These are phyloP conservation scores for Phyllostomus hastatus DNA, from an alignment of 2,113 vertebrate species.

Conservation along the genomic window DNA sequence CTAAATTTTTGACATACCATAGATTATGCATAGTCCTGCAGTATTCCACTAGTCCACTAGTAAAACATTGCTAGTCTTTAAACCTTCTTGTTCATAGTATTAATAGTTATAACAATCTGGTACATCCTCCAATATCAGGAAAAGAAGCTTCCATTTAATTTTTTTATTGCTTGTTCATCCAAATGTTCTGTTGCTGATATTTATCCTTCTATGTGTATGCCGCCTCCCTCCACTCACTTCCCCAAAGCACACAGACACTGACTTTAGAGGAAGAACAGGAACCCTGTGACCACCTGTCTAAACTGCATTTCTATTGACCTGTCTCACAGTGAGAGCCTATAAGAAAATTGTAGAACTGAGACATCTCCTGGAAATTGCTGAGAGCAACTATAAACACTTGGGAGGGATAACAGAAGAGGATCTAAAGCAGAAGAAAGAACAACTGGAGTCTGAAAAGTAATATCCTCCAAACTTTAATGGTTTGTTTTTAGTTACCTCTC, in stretches of 20 bases:
- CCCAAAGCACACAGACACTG: neutral
- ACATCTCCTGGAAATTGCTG: conserved; percentile 81
- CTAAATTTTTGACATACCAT: neutral
- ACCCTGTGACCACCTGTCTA: neutral
- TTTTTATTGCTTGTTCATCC: neutral
- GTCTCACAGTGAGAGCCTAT: conserved; percentile 83
- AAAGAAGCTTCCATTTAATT: neutral
- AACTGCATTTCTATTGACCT: conserved; percentile 33
- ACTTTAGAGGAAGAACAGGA: neutral
- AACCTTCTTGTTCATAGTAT: neutral
- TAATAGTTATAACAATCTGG: neutral
- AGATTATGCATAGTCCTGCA: neutral
- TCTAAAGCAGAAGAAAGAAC: conserved; percentile 75
- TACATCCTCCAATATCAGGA: neutral
- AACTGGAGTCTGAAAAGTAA: conserved; percentile 80
- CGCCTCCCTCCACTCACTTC: neutral
- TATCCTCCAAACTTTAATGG: neutral
- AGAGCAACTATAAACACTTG: conserved; percentile 86
- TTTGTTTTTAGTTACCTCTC: conserved; percentile 17
- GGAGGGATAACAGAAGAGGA: conserved; percentile 85
- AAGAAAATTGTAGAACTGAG: conserved; percentile 81
- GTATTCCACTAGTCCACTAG: neutral
- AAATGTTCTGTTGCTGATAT: neutral
- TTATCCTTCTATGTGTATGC: neutral
- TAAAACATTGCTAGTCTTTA: neutral